These are phyloP conservation scores for Amblyjoppa fuscipennis DNA, from an alignment of 2,888 invertebrate species.

Conservation along the genomic window DNA sequence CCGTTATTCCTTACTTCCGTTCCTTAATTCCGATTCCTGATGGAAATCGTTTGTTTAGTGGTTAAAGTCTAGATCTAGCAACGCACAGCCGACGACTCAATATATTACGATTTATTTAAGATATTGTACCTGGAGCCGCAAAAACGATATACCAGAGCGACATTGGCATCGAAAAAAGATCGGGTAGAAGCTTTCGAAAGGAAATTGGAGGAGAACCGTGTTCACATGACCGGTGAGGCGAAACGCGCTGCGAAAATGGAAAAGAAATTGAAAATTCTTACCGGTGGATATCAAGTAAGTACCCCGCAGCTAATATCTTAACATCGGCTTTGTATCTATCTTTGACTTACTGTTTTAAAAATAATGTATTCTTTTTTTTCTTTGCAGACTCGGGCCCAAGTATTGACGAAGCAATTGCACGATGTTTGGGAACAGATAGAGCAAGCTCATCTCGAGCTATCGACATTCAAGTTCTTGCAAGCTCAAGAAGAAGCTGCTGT, in stretches of 20 bases:
- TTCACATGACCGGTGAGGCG: constrained; percentile 98
- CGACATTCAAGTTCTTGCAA: constrained; percentile 95
- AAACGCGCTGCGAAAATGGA: constrained; percentile 99
- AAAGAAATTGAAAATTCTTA: constrained; percentile 97
- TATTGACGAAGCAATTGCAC: constrained; percentile 94
- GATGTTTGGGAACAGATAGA: constrained; percentile 96
- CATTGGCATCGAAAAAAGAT: constrained; percentile 98
- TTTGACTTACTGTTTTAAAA: not conserved
- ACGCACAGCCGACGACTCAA: not conserved
- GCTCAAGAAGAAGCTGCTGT: constrained; percentile 96
- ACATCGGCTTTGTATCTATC: not conserved
- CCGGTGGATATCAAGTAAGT: constrained; percentile 94
- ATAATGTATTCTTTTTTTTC: not conserved
- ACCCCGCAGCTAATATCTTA: not conserved
- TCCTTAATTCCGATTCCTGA: too few relatives aligned
- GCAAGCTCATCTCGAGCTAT: constrained; percentile 94
- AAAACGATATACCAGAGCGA: constrained; percentile 96
- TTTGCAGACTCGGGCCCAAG: constrained; percentile 90
- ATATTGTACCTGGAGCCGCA: constrained; percentile 96
- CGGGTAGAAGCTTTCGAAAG: constrained; percentile 97
- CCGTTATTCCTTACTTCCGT: too few relatives aligned
- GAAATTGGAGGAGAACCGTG: constrained; percentile 95
- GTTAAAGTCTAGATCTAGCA: not conserved
- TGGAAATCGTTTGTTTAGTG: too few relatives aligned
- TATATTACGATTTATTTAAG: constrained; percentile 81